These are phyloP conservation scores for Schizothorax lantsangensis DNA, from an alignment of 2,797 vertebrate genomes.

Conservation along the genomic window DNA sequence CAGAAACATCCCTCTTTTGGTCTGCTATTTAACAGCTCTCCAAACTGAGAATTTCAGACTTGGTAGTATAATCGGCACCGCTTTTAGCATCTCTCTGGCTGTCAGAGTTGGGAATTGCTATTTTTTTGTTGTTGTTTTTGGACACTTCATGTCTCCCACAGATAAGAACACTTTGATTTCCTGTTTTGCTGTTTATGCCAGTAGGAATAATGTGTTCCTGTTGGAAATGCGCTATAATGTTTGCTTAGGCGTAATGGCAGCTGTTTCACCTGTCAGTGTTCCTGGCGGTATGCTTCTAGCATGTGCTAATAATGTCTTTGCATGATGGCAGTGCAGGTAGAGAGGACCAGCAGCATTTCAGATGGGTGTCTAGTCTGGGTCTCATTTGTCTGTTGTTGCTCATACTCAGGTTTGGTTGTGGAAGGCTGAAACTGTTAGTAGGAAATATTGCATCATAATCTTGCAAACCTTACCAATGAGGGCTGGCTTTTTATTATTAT, in stretches of 20 bases:
- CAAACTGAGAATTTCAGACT: slow-evolving; percentile 5
- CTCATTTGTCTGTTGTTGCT: neutral
- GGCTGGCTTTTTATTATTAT: neutral
- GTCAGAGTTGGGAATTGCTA: neutral
- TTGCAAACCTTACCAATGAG: neutral
- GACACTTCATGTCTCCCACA: slow-evolving; percentile 25
- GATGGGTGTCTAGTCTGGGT: neutral
- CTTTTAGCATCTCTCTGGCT: slow-evolving; percentile 27
- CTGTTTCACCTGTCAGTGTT: slow-evolving; percentile 42
- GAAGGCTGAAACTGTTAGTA: neutral
- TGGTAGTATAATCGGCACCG: slow-evolving; percentile 40
- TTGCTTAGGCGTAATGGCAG: slow-evolving; percentile 43
- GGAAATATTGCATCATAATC: slow-evolving; percentile 20
- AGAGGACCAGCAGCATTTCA: slow-evolving; percentile 14
- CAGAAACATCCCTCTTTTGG: slow-evolving; percentile 16
- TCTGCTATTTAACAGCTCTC: neutral
- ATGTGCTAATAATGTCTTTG: slow-evolving; percentile 33
- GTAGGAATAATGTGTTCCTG: slow-evolving; percentile 14
- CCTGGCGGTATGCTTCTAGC: neutral
- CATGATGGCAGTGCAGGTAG: slow-evolving; percentile 3
- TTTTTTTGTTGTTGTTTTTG: slow-evolving; percentile 24
- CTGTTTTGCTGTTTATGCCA: slow-evolving; percentile 16
- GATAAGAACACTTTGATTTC: slow-evolving; percentile 34
- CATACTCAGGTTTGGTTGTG: neutral
- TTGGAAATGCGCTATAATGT: slow-evolving; percentile 37